Base-by-base conservation (phyloP, 2,888 invertebrate species). In the Diplazon laetatorius region DNA sequence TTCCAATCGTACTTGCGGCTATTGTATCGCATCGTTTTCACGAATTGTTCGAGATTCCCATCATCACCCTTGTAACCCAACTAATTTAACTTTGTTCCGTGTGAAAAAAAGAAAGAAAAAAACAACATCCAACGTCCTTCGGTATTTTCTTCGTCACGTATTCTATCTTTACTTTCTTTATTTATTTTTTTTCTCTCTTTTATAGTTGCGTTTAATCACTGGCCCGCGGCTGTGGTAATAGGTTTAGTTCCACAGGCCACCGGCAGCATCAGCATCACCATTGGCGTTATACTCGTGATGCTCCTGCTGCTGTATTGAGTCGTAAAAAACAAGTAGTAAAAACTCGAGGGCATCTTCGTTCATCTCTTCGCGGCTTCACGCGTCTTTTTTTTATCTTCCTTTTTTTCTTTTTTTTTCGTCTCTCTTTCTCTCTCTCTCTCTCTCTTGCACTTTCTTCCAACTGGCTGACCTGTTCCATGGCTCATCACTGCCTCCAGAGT, bases 271-370 rank as follows among this genome's bases (percentile, higher is more conserved):
- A 14, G 50, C 44, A 71, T 25, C 46, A 46, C 60, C 44, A 55
- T 46, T 39, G 65, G 25, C 50, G 82, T 83, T 78, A 78, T n/a
- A n/a, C n/a, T n/a, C n/a, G n/a, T n/a, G n/a, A n/a, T n/a, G 83
- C 76, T 83, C 83, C 83, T n/a, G 65, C 87, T 83, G 84, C 85
- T 87, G 86, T 89, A 89, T 88, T 85, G 87, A 86, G 84, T 88
- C 90, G 87, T 90, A 90, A 90, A 91, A 89, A n/a, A 87, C 87
- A 87, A 87, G 89, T 85, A 88, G 85, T 89, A 90, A 91, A 90
- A 90, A 87, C 82, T 86, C 81, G 52, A 55, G 65, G 80, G 81
- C 71, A 72, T 80, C 73, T 76, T 72, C 76, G 76, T 81, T 76
- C 76, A 55, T 78, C 74, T 74, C 72, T 77, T 78, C 62, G 80